Base-by-base conservation (phyloP, 2,797 vertebrate species). In the Chrosomus eos region DNA sequence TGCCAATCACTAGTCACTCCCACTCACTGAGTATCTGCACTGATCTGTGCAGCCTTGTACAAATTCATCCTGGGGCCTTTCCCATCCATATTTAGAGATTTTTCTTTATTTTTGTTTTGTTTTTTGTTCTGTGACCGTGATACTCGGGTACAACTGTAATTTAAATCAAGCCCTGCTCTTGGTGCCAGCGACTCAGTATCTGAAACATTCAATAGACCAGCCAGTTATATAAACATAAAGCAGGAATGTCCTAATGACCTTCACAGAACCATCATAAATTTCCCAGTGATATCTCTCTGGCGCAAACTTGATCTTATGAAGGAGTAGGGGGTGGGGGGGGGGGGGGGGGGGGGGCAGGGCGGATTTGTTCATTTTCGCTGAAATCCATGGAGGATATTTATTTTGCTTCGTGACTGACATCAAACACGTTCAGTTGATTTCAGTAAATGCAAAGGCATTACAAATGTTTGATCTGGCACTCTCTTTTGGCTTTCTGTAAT, bases 1-100 rank as follows among this genome's bases (percentile, higher is more conserved):
- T 87, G 82, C 79, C 86, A 84, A 70, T 89, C 77, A 84, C 31
- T 82, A n/a, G 36, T 81, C 28, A 33, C 64, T 80, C 82, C 83
- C 66, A 71, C 71, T 81, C 40, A 64, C 26, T 51, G 21, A 74
- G 55, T 73, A 89, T 87, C 84, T 81, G 74, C 81, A 76, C 78
- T 48, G 86, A 80, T 86, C 84, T 85, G 70, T 64, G 58, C 55
- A 86, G 85, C 66, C 53, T 86, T 51, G 79, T 71, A 73, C 55
- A 77, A 84, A 80, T 84, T 75, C 75, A 87, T 87, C 84, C 87
- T 45, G 82, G 45, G 81, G 31, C 48, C 71, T 83, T 88, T 86
- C 79, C 82, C 73, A 78, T 76, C 89, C 87, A 84, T 87, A 89
- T 87, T 90, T 87, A 85, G 86, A 87, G 70, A 77, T 82, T 87